These are phyloP conservation scores for Parazoanthus atlanticus DNA, from an alignment of 92 coral and sea anemone species.

Conservation along the genomic window DNA sequence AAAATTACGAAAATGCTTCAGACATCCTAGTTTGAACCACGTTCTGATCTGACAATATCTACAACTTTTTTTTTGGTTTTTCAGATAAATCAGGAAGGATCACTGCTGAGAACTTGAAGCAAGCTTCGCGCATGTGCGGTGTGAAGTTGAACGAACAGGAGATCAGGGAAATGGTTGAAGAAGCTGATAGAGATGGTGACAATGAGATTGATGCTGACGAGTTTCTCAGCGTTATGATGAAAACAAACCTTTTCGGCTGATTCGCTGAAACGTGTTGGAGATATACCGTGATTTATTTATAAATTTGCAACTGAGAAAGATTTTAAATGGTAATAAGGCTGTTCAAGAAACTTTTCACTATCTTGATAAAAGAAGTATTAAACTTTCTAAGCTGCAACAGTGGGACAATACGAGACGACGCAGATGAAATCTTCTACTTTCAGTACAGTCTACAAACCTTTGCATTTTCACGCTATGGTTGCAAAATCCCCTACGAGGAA, in stretches of 20 bases:
- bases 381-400: too few relatives aligned
- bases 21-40: not conserved
- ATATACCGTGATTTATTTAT: not conserved
- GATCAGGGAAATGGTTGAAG: conserved; percentile 91
- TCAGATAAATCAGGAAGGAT: conserved; percentile 90
- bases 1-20: not conserved
- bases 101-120: conserved; percentile 76
- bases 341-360: not conserved
- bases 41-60: not conserved
- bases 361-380: not conserved
- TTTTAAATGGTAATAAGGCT: not conserved
- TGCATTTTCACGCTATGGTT: not conserved
- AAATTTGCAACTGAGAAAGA: not conserved
- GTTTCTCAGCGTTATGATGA: conserved; percentile 86
- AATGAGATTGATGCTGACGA: conserved; percentile 87
- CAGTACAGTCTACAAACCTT: not conserved
- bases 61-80: not conserved
- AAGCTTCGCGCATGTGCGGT: conserved; percentile 83
- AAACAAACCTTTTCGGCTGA: conserved; percentile 83
- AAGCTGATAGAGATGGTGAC: conserved; percentile 96
- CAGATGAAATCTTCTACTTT: not conserved
- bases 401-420: too few relatives aligned
- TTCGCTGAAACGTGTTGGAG: not conserved
- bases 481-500: too few relatives aligned
- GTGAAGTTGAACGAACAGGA: conserved; percentile 91